Evolutionary conservation across 2,888 invertebrate genomes (phyloP).

Genomic region (Hypselothyrea guttata): DNA sequence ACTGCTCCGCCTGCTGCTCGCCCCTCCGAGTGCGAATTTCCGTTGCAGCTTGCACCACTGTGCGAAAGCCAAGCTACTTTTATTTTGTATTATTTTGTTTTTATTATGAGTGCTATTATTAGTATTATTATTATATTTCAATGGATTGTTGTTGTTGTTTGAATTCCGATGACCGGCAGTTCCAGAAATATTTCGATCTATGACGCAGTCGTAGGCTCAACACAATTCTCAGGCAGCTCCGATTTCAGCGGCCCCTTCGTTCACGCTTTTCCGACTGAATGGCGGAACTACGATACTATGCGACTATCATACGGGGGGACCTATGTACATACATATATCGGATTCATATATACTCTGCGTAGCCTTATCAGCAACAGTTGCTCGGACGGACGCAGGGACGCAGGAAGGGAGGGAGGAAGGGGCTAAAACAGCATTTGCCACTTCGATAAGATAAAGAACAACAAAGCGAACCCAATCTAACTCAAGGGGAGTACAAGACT

Average conservation of each 20-base stretch:
- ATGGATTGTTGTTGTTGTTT: conserved; percentile 12
- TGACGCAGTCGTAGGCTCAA: conserved; percentile 45
- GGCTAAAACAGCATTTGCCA: conserved; percentile 23
- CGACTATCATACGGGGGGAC: no score
- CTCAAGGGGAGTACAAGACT: no score
- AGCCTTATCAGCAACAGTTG: conserved; percentile 44
- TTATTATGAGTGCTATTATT: conserved; percentile 2
- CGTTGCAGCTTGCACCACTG: no score
- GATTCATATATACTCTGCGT: neutral
- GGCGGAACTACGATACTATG: conserved; percentile 27
- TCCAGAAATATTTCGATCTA: conserved; percentile 22
- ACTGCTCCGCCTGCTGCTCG: no score
- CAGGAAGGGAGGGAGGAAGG: no score
- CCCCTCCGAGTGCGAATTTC: no score
- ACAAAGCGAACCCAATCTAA: conserved; percentile 8
- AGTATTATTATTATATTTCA: conserved; percentile 1
- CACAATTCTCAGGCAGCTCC: conserved; percentile 64
- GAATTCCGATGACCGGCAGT: conserved; percentile 3
- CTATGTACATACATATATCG: neutral
- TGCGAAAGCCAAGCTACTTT: no score
- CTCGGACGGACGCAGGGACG: no score
- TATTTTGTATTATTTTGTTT: neutral
- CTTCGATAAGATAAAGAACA: conserved; percentile 42
- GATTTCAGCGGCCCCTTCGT: no score
- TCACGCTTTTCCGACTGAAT: conserved; percentile 23